These are phyloP conservation scores for Ochlodes sylvanus DNA, from an alignment of 2,888 invertebrate species.

Conservation along the genomic window DNA sequence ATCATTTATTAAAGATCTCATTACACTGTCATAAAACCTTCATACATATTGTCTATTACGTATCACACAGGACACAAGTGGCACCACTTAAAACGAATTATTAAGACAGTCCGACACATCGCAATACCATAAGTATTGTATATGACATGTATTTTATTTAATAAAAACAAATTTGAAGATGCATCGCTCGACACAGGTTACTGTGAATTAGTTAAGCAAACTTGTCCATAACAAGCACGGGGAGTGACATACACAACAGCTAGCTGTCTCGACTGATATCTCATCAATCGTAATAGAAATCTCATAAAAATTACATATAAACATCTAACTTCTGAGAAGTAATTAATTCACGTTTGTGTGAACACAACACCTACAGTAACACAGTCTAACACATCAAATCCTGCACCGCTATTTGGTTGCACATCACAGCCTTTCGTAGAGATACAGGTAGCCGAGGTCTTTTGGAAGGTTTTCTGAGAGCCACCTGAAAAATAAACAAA, in stretches of 20 bases:
- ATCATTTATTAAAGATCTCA: not conserved
- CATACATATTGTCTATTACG: constrained; percentile 1
- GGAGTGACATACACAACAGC: not conserved
- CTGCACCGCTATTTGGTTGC: constrained; percentile 58
- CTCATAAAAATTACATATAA: constrained; percentile 37
- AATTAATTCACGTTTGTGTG: constrained; percentile 49
- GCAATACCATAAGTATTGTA: not conserved
- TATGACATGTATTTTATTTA: not conserved
- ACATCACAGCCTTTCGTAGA: constrained; percentile 91
- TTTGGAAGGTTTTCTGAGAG: constrained; percentile 98
- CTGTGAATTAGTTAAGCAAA: constrained; percentile 54
- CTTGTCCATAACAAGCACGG: constrained; percentile 53
- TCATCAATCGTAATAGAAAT: constrained; percentile 31
- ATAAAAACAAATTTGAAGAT: not conserved
- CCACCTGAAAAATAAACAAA: constrained; percentile 85
- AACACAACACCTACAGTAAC: constrained; percentile 50
- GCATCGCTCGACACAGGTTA: constrained; percentile 29
- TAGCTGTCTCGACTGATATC: constrained; percentile 15
- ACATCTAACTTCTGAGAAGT: constrained; percentile 32
- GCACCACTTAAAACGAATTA: constrained; percentile 7
- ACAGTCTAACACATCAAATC: constrained; percentile 66
- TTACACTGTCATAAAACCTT: constrained; percentile 4
- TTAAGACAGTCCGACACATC: not conserved
- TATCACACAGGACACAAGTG: constrained; percentile 1
- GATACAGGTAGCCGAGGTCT: constrained; percentile 97